A percentile compares a stretch with the other conserved stretches of the same genome.
phyloP scores from a whole-genome alignment of 2,797 vertebrate genomes.

The Catharus ustulatus region DNA sequence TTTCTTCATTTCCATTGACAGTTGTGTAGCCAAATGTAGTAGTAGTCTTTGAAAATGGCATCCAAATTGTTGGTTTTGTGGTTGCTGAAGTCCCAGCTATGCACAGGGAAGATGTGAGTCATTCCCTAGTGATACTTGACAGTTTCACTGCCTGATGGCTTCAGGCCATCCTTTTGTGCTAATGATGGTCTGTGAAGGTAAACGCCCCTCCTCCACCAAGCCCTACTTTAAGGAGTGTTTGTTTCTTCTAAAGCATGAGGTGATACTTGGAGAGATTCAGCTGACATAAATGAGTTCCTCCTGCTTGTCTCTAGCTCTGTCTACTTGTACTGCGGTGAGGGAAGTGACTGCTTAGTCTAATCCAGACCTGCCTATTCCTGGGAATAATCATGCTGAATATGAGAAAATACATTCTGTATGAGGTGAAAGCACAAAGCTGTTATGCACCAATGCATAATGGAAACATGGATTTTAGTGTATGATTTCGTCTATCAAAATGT shows the following conservation, averaged over 20 bases:
- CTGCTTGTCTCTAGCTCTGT: neutral
- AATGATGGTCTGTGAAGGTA: neutral
- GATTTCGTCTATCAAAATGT: neutral
- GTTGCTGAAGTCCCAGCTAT: neutral
- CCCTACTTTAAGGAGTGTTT: neutral
- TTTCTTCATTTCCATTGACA: neutral
- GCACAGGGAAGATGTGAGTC: neutral
- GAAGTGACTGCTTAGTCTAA: neutral
- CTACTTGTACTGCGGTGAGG: neutral
- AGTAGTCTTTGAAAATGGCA: conserved; percentile 19
- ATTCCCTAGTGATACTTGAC: neutral
- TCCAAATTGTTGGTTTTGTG: neutral
- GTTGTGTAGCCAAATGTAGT: neutral
- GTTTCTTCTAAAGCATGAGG: neutral
- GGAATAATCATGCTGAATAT: neutral
- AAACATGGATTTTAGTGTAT: neutral
- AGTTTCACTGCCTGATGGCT: neutral
- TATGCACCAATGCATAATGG: neutral
- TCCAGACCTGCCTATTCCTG: neutral
- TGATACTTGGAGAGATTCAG: neutral
- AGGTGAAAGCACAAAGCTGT: neutral
- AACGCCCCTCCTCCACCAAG: neutral
- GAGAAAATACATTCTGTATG: neutral
- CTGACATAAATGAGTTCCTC: neutral
- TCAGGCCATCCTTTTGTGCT: neutral